A percentile compares a stretch with the other conserved stretches of the same genome.
Conservation (phyloP, 2,888 invertebrate species). For the Drosophila crucigera region DNA sequence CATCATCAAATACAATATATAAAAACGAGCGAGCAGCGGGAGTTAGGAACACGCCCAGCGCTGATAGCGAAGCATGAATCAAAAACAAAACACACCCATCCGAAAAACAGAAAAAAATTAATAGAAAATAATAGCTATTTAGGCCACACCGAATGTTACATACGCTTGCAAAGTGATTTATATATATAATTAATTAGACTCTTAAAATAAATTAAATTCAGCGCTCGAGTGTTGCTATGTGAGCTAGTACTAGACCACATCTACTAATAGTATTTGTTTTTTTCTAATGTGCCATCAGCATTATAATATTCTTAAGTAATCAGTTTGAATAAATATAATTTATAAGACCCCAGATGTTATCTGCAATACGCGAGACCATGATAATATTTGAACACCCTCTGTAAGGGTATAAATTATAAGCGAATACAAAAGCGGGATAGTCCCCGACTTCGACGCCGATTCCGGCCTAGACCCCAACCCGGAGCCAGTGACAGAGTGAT, state of each 20-base stretch:
- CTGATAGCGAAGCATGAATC: conserved; percentile 75
- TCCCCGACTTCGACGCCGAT: neutral
- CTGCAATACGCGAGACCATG: neutral
- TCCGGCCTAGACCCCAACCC: neutral
- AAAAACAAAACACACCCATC: conserved; percentile 74
- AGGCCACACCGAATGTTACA: neutral
- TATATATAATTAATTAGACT: neutral
- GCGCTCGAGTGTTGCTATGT: neutral
- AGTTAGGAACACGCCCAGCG: conserved; percentile 65
- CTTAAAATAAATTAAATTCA: neutral
- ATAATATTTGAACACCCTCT: no score
- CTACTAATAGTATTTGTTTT: neutral
- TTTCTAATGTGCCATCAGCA: neutral
- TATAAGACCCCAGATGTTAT: neutral
- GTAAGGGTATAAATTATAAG: conserved; percentile 1
- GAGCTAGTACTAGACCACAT: neutral
- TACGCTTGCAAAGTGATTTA: neutral
- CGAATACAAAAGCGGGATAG: conserved; percentile 36
- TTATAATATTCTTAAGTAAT: neutral
- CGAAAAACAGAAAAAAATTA: conserved; percentile 9
- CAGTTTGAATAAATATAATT: neutral
- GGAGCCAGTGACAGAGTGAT: conserved; percentile 6
- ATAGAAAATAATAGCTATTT: neutral
- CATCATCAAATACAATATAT: conserved; percentile 63
- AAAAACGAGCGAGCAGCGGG: conserved; percentile 18